Conservation (phyloP, 2,113 vertebrate genomes). For the Monopterus albus region DNA sequence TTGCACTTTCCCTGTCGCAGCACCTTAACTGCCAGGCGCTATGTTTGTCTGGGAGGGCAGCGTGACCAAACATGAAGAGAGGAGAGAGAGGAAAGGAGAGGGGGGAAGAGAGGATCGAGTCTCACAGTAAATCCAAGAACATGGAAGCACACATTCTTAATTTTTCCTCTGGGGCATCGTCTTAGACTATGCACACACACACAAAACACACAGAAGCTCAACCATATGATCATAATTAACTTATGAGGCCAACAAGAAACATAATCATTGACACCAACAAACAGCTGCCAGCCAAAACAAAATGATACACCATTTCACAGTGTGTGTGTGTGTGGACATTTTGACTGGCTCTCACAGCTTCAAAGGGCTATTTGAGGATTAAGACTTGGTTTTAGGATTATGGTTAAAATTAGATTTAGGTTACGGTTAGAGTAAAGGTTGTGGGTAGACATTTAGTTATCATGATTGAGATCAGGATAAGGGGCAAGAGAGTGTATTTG, state of each 20-base stretch:
- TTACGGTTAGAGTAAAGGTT: too few species aligned
- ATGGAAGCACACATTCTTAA: too few species aligned
- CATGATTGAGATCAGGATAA: too few species aligned
- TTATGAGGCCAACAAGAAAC: slow-evolving; percentile 15
- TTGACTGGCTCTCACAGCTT: too few species aligned
- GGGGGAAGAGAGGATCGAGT: background rate
- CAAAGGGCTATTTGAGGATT: too few species aligned
- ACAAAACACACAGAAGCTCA: background rate
- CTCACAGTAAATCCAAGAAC: too few species aligned
- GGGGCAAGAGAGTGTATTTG: too few species aligned
- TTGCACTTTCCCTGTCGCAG: slow-evolving; percentile 35
- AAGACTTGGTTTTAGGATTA: too few species aligned
- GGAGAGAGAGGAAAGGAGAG: slow-evolving; percentile 6
- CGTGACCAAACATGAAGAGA: slow-evolving; percentile 50
- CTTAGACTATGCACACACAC: slow-evolving; percentile 1
- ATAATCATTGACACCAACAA: slow-evolving; percentile 1
- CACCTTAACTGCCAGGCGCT: slow-evolving; percentile 39
- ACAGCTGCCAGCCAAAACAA: background rate
- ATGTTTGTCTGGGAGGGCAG: slow-evolving; percentile 59
- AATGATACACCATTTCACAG: background rate
- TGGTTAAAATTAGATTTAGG: too few species aligned
- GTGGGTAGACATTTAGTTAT: too few species aligned
- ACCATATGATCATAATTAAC: slow-evolving; percentile 5
- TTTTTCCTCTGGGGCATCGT: background rate
- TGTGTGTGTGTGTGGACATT: too few species aligned